Percentiles rank a stretch among this genome's conserved stretches.
Conservation (phyloP, 2,797 vertebrate genomes). For the Tinamus major region DNA sequence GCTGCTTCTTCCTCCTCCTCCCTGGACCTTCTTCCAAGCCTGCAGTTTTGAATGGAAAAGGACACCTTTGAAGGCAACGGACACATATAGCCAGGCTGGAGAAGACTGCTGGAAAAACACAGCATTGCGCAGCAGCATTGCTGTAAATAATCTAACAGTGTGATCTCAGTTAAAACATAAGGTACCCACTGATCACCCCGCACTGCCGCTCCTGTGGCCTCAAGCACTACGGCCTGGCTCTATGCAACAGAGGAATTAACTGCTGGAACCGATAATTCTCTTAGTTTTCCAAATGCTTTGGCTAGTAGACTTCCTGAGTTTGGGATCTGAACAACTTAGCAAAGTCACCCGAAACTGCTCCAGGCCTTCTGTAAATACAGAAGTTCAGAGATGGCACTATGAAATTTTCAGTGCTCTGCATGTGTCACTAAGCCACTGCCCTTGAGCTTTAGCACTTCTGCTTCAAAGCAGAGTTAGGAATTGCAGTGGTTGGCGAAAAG, state of each 20-base stretch:
- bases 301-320: not conserved
- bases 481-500: not conserved
- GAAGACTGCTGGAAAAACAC: fast-evolving
- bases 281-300: not conserved
- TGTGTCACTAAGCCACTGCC: not conserved
- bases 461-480: not conserved
- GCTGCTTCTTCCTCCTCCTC: not conserved
- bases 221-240: not conserved
- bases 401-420: not conserved
- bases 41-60: not conserved
- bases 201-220: not conserved
- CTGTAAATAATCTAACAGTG: not conserved
- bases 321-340: not conserved
- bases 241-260: fast-evolving
- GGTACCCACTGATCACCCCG: not conserved
- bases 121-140: not conserved
- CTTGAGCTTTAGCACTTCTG: not conserved
- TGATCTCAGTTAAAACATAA: not conserved
- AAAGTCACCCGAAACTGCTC: not conserved
- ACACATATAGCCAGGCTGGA: not conserved
- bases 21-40: not conserved
- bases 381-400: not conserved
- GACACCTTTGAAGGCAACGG: not conserved
- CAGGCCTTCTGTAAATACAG: not conserved
- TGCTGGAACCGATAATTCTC: not conserved